phyloP scores from a whole-genome alignment of 2,113 vertebrate genomes.

The Hypomesus transpacificus region DNA sequence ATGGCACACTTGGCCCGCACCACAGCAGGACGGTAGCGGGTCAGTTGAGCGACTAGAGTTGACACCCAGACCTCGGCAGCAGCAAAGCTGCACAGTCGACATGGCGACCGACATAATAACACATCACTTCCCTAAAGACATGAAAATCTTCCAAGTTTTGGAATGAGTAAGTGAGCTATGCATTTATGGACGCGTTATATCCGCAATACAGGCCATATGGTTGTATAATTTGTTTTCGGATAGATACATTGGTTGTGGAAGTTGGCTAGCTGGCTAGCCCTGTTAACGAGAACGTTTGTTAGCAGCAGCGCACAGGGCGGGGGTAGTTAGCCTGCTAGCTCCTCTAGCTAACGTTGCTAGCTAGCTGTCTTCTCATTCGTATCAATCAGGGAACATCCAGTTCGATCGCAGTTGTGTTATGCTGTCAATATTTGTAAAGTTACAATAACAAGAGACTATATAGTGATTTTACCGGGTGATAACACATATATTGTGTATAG shows the following conservation, averaged over 20 bases:
- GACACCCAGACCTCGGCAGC: constrained; percentile 69
- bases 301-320: constrained; percentile 36
- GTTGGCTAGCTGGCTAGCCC: constrained; percentile 1
- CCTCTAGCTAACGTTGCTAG: no score
- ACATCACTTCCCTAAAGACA: constrained; percentile 63
- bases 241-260: constrained; percentile 40
- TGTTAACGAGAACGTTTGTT: constrained; percentile 16
- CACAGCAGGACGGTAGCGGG: not conserved
- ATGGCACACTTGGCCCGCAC: not conserved
- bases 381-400: no score
- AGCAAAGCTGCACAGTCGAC: constrained; percentile 69
- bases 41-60: constrained; percentile 2
- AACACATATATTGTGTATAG: not conserved
- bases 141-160: constrained; percentile 70
- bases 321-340: constrained; percentile 10
- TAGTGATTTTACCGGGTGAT: no score
- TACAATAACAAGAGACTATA: no score
- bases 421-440: no score
- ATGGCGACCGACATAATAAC: constrained; percentile 71
- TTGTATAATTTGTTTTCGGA: constrained; percentile 20
- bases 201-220: not conserved
- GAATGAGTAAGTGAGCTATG: constrained; percentile 65
- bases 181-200: not conserved
- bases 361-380: no score
- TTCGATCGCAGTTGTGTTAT: no score